Percentiles rank a stretch among this genome's conserved stretches.
Conservation (phyloP, 2,113 vertebrate genomes). For the Carollia perspicillata region DNA sequence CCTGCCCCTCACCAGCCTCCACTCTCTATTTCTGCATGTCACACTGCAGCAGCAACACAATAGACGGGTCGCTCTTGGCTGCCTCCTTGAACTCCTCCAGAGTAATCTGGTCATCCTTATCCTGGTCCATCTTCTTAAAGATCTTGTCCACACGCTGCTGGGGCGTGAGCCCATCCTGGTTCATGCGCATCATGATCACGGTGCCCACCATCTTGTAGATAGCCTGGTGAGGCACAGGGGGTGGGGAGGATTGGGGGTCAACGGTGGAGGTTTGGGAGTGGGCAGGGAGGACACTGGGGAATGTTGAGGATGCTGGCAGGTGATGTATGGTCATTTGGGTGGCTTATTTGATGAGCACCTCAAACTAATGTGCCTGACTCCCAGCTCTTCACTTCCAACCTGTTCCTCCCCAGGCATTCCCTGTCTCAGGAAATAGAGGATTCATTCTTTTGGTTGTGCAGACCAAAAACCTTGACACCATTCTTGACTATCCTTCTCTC, state of each 20-base stretch:
- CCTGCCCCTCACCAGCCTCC: conserved; percentile 72
- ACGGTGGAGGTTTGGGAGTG: neutral
- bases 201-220: conserved; percentile 99
- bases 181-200: conserved; percentile 99
- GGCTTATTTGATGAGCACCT: neutral
- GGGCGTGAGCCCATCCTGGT: conserved; percentile 96
- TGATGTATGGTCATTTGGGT: neutral
- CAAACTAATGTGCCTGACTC: neutral
- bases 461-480: neutral
- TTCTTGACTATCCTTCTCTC: neutral
- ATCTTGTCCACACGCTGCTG: conserved; percentile 99
- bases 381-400: neutral
- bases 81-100: conserved; percentile 99
- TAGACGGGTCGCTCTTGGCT: conserved; percentile 96
- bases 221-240: conserved; percentile 81
- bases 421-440: neutral
- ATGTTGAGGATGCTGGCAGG: neutral
- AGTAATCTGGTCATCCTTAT: conserved; percentile 97
- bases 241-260: neutral
- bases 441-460: neutral
- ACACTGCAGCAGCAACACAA: conserved; percentile 96
- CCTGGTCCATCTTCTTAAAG: conserved; percentile 99
- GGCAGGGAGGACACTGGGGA: neutral
- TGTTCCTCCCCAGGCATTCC: neutral
- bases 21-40: conserved; percentile 98